Evolutionary conservation across 2,113 vertebrate genomes (phyloP).

Genomic region (Myotis brandtii): DNA sequence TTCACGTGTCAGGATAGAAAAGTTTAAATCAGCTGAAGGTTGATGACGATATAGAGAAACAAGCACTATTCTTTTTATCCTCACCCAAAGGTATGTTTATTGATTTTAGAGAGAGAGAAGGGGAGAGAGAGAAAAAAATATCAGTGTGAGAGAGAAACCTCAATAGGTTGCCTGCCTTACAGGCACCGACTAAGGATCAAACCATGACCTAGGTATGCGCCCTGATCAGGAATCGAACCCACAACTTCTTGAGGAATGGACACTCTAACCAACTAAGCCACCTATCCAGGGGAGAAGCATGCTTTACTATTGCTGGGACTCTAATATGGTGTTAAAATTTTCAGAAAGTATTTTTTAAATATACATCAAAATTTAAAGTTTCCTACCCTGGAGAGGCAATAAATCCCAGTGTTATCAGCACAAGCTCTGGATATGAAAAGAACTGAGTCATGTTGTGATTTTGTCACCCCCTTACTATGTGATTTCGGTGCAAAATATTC

Average conservation of each 20-base stretch:
- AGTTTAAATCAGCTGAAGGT: background rate
- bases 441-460: background rate
- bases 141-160: too few species aligned
- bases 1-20: constrained; percentile 13
- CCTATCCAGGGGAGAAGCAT: background rate
- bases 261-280: background rate
- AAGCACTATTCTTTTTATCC: background rate
- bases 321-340: background rate
- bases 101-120: too few species aligned
- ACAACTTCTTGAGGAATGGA: background rate
- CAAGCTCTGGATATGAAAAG: background rate
- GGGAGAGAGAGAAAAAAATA: too few species aligned
- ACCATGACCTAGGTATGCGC: too few species aligned
- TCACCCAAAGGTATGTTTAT: too few species aligned
- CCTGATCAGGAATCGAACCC: background rate
- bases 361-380: background rate
- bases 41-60: background rate
- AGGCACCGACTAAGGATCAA: too few species aligned
- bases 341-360: background rate
- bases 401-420: background rate
- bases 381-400: background rate
- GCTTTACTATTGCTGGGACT: background rate
- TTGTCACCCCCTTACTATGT: background rate
- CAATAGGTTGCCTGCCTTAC: too few species aligned
- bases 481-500: background rate